phyloP scores from a whole-genome alignment of 2,797 vertebrate species.

The Muscicapa striata region DNA sequence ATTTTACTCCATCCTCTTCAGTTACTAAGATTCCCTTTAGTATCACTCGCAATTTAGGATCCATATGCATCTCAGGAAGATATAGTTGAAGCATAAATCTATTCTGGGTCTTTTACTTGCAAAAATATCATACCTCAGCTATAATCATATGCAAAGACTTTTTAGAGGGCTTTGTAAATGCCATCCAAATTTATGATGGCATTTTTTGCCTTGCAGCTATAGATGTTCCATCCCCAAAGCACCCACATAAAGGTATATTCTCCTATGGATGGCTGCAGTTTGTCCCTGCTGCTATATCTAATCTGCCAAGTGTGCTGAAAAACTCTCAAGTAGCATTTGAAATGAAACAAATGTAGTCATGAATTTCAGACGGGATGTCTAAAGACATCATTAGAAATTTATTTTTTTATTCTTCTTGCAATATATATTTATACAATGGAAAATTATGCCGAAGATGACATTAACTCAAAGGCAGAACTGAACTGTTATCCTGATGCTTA shows the following conservation, averaged over 20 bases:
- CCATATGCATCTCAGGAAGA: conserved; percentile 65
- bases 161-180: conserved; percentile 71
- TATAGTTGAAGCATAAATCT: conserved; percentile 68
- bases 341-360: conserved; percentile 55
- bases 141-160: conserved; percentile 73
- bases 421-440: not conserved
- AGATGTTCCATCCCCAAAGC: conserved; percentile 66
- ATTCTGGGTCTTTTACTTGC: conserved; percentile 68
- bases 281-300: conserved; percentile 52
- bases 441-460: not conserved
- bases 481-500: not conserved
- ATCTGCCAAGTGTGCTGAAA: conserved; percentile 60
- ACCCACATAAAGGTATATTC: conserved; percentile 69
- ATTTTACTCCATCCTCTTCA: not conserved
- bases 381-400: conserved; percentile 26
- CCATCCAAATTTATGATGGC: conserved; percentile 72
- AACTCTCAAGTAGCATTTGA: conserved; percentile 47
- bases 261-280: conserved; percentile 67
- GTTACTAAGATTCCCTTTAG: conserved; percentile 55
- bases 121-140: conserved; percentile 70
- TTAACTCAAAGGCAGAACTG: not conserved
- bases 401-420: not conserved
- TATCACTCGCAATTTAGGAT: conserved; percentile 60
- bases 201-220: conserved; percentile 69
- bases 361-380: conserved; percentile 49